Base-by-base conservation (phyloP, 2,113 vertebrate genomes). In the Oostethus manadensis region DNA sequence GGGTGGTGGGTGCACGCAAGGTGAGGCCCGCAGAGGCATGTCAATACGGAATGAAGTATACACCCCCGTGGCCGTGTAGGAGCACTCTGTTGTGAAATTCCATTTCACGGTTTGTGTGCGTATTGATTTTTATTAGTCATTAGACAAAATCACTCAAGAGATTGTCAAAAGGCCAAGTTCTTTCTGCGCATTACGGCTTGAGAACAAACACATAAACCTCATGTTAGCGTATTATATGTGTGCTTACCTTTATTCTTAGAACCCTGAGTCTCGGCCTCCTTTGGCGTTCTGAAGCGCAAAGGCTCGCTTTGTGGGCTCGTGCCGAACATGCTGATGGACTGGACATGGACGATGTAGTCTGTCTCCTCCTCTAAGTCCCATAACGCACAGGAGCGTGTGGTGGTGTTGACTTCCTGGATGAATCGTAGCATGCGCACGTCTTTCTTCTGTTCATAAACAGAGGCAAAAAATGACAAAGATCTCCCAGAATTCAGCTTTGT, bases 361-460 rank as follows among this genome's bases (percentile, higher is more conserved):
- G 95, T 96, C 86, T 97, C 95, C 68, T 95, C 93, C 77, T 97
- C 94, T 80, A 98, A 89, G 85, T 98, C 96, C 95, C 96, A 98
- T 83, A 98, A 91, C 83, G 92, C 92, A 73, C 96, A 98, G 46
- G 93, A 97, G 68, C 91, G 92, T 2, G 93, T 97, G 85, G 96
- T 98, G 70, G 96, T 98, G 90, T 98, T 98, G 84, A 98, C 94
- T 87, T 98, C 96, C 91, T 98, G 95, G 88, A 98, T 98, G 88
- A 98, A 95, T 75, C 96, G 93, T 73, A 98, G 90, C 96, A 96
- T 98, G 82, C 90, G 90, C 78, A 96, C 93, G 0, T 95, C 93
- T 85, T 97, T 97, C 87, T 96, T 97, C 94, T 98, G 90, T 83
- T 29, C 60, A 76, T 29, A 71, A 4, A 6, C 17, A n/a, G 45